Conservation (phyloP, 2,797 vertebrate genomes). For the Dallia pectoralis region DNA sequence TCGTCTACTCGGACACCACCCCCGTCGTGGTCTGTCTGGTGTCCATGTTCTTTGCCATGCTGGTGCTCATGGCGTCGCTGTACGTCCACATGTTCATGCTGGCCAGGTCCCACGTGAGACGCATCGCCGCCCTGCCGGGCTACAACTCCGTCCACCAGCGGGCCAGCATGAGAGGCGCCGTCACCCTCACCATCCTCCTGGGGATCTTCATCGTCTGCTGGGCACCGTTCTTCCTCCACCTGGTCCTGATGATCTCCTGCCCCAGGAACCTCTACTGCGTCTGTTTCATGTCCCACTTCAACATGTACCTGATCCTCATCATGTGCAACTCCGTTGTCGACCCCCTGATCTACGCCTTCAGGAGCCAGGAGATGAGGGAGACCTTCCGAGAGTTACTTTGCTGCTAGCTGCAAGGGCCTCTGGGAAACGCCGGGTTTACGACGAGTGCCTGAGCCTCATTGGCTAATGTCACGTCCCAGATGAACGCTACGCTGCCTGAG, state of each 20-base stretch:
- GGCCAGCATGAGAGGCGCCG: conserved; percentile 92
- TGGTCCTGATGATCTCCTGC: conserved; percentile 95
- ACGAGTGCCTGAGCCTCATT: conserved; percentile 47
- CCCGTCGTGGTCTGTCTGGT: conserved; percentile 93
- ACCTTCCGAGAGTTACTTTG: conserved; percentile 95
- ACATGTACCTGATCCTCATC: conserved; percentile 94
- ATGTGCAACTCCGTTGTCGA: conserved; percentile 97
- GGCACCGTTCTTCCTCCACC: conserved; percentile 75
- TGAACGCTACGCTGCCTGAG: no score
- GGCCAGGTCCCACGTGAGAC: conserved; percentile 90
- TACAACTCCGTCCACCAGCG: conserved; percentile 84
- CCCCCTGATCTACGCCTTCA: conserved; percentile 95
- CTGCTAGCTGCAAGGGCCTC: conserved; percentile 81
- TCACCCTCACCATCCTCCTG: conserved; percentile 92
- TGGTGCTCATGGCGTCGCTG: conserved; percentile 93
- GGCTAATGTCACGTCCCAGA: no score
- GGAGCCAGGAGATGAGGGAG: conserved; percentile 95
- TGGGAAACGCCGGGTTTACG: conserved; percentile 29
- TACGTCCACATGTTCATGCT: conserved; percentile 98
- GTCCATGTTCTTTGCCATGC: conserved; percentile 92
- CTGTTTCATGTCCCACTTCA: conserved; percentile 98
- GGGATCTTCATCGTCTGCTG: conserved; percentile 87
- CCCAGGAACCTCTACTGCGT: conserved; percentile 91
- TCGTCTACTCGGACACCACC: conserved; percentile 90
- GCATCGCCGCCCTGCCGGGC: conserved; percentile 87